A percentile compares a stretch with the other conserved stretches of the same genome.
Conservation (phyloP, 2,797 vertebrate species). For the Delichon dasypus region DNA sequence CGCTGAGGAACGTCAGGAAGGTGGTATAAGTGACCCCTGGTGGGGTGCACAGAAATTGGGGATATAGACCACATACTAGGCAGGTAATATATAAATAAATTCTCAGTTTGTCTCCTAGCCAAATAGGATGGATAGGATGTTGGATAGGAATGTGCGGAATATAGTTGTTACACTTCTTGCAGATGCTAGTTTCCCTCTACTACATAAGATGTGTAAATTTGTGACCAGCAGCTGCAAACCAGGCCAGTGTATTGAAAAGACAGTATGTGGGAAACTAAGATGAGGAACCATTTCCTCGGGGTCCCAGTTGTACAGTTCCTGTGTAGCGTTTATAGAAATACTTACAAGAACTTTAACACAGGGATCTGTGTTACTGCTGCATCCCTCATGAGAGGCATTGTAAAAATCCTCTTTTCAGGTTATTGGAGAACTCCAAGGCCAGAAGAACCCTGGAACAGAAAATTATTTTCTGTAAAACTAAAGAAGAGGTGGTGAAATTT, state of each 20-base stretch:
- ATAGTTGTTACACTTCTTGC: neutral
- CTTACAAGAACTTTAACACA: neutral
- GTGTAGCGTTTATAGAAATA: neutral
- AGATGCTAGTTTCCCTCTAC: neutral
- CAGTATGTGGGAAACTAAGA: neutral
- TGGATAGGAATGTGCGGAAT: neutral
- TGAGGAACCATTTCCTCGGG: neutral
- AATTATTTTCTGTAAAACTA: neutral
- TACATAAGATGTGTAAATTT: neutral
- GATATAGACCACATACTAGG: rapidly evolving
- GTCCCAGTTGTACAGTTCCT: neutral
- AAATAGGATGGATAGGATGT: neutral
- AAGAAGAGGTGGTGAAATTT: neutral
- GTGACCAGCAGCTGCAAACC: neutral
- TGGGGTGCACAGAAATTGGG: slow-evolving; percentile 54
- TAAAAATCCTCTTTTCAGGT: neutral
- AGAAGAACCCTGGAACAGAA: neutral
- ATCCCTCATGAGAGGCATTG: neutral
- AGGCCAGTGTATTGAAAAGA: neutral
- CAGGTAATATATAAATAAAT: neutral
- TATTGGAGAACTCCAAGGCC: neutral
- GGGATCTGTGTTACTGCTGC: neutral
- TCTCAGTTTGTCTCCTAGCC: neutral
- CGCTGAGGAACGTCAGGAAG: slow-evolving; percentile 82
- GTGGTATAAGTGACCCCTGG: slow-evolving; percentile 86